Percentiles rank a stretch among this genome's conserved stretches.
Conservation (phyloP, 2,888 invertebrate genomes). For the Keiferia lycopersicella region DNA sequence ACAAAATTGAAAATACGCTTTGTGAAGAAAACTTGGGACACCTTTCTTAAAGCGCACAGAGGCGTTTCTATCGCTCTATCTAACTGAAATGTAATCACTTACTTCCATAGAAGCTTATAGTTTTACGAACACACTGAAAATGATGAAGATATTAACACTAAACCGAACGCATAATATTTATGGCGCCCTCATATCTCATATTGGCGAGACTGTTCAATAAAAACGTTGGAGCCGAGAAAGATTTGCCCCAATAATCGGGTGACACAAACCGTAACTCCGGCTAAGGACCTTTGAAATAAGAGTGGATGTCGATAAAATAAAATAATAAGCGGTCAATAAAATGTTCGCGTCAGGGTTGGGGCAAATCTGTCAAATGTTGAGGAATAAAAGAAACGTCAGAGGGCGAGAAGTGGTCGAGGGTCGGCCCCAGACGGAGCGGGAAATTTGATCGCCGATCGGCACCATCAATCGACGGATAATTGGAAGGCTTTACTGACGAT, state of each 20-base stretch:
- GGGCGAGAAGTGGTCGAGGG: slow-evolving; percentile 64
- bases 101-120: background rate
- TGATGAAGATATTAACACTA: slow-evolving; percentile 8
- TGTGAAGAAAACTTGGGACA: slow-evolving; percentile 25
- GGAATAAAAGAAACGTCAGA: slow-evolving; percentile 52
- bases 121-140: slow-evolving; percentile 6
- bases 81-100: background rate
- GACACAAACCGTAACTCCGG: slow-evolving; percentile 72
- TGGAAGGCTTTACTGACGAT: slow-evolving; percentile 64
- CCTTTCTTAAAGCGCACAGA: slow-evolving; percentile 11
- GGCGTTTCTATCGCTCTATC: background rate
- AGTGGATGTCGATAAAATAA: slow-evolving; percentile 78
- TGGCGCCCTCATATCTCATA: slow-evolving; percentile 57
- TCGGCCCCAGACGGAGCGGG: background rate
- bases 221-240: slow-evolving; percentile 63
- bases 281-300: slow-evolving; percentile 75
- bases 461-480: slow-evolving; percentile 74
- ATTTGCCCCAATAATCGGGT: slow-evolving; percentile 71
- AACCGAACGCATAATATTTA: slow-evolving; percentile 45
- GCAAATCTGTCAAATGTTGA: slow-evolving; percentile 74
- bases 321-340: slow-evolving; percentile 80
- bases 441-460: slow-evolving; percentile 70
- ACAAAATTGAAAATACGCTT: slow-evolving; percentile 23
- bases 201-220: slow-evolving; percentile 66
- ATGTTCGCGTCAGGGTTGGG: slow-evolving; percentile 59